Evolutionary conservation across 2,797 vertebrate species (phyloP).

Genomic region (Neostethus bicornis): DNA sequence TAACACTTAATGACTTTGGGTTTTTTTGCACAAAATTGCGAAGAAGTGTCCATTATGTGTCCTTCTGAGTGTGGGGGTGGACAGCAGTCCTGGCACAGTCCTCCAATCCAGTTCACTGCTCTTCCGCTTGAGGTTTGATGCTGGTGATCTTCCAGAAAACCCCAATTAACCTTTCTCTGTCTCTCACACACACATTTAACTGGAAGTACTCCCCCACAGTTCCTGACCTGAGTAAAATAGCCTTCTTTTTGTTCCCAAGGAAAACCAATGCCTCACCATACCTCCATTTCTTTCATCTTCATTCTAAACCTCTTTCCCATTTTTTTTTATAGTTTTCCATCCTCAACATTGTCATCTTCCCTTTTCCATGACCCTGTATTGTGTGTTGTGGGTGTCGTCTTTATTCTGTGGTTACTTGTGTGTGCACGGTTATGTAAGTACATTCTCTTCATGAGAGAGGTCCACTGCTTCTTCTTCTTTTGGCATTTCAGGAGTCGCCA

Average conservation of each 20-base stretch:
- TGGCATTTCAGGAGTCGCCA: no score
- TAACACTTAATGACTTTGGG: conserved; percentile 26
- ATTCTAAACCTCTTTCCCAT: conserved; percentile 29
- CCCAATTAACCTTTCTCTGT: conserved; percentile 60
- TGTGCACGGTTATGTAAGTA: conserved; percentile 60
- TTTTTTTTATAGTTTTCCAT: conserved; percentile 18
- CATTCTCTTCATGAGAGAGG: conserved; percentile 64
- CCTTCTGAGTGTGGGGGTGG: neutral
- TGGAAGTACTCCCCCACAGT: conserved; percentile 45
- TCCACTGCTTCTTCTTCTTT: conserved; percentile 45
- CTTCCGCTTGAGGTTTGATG: conserved; percentile 42
- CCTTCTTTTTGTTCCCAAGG: conserved; percentile 60
- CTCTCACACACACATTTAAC: conserved; percentile 5
- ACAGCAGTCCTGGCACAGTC: conserved; percentile 36
- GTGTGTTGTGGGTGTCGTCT: conserved; percentile 65
- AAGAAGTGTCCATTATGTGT: neutral
- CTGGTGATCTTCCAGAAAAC: conserved; percentile 47
- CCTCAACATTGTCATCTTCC: conserved; percentile 41
- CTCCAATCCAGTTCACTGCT: conserved; percentile 36
- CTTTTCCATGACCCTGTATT: conserved; percentile 52
- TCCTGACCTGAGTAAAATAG: conserved; percentile 68
- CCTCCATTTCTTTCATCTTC: conserved; percentile 5
- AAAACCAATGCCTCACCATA: conserved; percentile 60
- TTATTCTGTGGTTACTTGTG: conserved; percentile 24
- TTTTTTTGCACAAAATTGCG: conserved; percentile 22